Base-by-base conservation (phyloP, 2,888 invertebrate species). In the Drosophila acutilabella region DNA sequence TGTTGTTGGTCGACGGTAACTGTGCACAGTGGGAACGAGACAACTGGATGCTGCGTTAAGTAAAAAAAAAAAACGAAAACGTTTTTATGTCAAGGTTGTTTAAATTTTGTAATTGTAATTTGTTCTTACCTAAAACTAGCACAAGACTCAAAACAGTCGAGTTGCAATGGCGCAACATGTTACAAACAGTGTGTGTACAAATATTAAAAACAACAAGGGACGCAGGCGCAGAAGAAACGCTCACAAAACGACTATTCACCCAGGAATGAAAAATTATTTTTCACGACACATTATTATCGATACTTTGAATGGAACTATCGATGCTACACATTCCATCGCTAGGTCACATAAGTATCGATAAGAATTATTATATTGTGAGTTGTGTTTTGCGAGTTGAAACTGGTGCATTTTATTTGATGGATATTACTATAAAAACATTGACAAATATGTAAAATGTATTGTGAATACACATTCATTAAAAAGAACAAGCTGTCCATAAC, bases 401-500 rank as follows among this genome's bases (percentile, higher is more conserved):
- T 60, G 53, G 64, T 68, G 74, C 78, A 81, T 60, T 66, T 67
- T 69, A 71, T 69, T 83, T 80, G 74, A 61, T 73, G 68, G 69
- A 76, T 81, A 78, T 68, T 83, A 72, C 79, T 85, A 71, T 78
- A 80, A 78, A 79, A 85, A 72, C 76, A 61, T 64, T 64, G 40
- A 64, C 59, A 73, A 81, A 71, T 72, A 77, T 73, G 79, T 74
- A 58, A 74, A 78, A 68, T 51, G 23, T 38, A 54, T 41, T 45
- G 51, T 18, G 51, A 47, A 57, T 11, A 6, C 18, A 60, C 66
- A 33, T 36, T 20, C 30, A 51, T 52, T 64, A 54, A 26, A 33
- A 52, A 51, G 20, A 44, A 58, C 2, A 53, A 52, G 48, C 48
- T 54, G 48, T 23, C 44, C 47, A 38, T 45, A 47, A 61, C 45